These are phyloP conservation scores for Drosophila suboccidentalis DNA, from an alignment of 2,888 invertebrate genomes.

Conservation along the genomic window DNA sequence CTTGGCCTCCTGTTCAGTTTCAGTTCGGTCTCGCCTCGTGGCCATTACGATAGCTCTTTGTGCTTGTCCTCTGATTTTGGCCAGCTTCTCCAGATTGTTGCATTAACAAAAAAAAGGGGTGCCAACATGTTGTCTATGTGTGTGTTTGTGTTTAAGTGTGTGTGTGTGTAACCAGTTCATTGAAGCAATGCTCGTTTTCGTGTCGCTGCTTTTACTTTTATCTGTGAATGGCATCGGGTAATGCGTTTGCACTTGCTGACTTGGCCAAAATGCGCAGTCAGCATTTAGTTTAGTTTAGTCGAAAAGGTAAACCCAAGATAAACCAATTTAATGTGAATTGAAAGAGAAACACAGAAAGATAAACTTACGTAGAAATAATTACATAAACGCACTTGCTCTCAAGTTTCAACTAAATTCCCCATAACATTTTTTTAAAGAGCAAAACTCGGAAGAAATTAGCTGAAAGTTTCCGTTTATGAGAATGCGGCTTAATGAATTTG, in stretches of 20 bases:
- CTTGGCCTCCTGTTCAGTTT: not conserved
- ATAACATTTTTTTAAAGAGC: constrained; percentile 17
- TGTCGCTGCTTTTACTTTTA: constrained; percentile 76
- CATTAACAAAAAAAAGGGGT: constrained; percentile 68
- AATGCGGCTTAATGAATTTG: constrained; percentile 62
- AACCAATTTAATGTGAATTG: constrained; percentile 35
- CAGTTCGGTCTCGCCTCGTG: constrained; percentile 34
- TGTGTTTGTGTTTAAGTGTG: constrained; percentile 33
- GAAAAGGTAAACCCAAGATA: constrained; percentile 48
- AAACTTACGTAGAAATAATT: constrained; percentile 54
- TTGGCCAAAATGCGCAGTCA: constrained; percentile 63
- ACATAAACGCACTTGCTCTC: constrained; percentile 21
- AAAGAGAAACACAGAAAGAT: not conserved
- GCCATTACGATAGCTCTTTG: constrained; percentile 66
- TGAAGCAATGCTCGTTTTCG: constrained; percentile 57
- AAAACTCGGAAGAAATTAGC: constrained; percentile 42
- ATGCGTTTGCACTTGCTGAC: constrained; percentile 75
- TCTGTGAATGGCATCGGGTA: constrained; percentile 75
- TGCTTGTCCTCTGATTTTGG: constrained; percentile 63
- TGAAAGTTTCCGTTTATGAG: constrained; percentile 30
- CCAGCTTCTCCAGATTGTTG: constrained; percentile 66
- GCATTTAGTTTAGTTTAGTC: constrained; percentile 14
- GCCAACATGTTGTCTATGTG: constrained; percentile 29
- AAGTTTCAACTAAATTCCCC: not conserved
- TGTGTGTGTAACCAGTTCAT: constrained; percentile 46